Evolutionary conservation across 2,888 invertebrate genomes (phyloP).

Genomic region (Eretmocerus hayati): DNA sequence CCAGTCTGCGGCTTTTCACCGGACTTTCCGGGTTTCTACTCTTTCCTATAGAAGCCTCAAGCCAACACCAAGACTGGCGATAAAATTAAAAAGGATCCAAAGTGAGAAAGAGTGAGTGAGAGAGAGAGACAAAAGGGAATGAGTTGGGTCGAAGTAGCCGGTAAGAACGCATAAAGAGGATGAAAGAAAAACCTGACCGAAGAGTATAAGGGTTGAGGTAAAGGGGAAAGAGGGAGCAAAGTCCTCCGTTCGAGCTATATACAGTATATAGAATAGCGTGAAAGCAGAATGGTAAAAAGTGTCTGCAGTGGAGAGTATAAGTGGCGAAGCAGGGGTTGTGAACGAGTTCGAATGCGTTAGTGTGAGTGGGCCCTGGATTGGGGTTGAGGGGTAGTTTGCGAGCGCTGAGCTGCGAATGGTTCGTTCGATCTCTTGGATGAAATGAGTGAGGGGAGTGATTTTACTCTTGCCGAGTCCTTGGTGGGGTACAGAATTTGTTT

Average conservation of each 20-base stretch:
- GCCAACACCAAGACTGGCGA: conserved; percentile 13
- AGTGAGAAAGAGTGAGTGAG: not conserved
- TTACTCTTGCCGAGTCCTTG: too few species aligned
- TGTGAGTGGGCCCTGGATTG: too few species aligned
- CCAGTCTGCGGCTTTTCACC: conserved; percentile 19
- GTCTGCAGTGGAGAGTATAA: not conserved
- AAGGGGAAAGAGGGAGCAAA: not conserved
- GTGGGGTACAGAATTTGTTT: too few species aligned
- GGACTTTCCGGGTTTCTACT: too few species aligned
- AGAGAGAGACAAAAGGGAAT: not conserved
- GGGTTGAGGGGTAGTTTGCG: too few species aligned
- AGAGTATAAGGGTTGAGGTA: conserved; percentile 13
- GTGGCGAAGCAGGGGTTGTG: too few species aligned
- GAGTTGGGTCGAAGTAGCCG: conserved; percentile 13
- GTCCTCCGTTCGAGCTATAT: too few species aligned
- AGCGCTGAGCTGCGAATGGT: too few species aligned
- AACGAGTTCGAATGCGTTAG: too few species aligned
- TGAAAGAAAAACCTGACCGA: conserved; percentile 23
- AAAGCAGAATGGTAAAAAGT: not conserved
- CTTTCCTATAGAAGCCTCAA: conserved; percentile 17
- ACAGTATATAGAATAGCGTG: too few species aligned
- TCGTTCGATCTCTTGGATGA: too few species aligned
- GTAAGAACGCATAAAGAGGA: conserved; percentile 22
- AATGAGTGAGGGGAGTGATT: too few species aligned
- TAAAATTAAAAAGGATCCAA: conserved; percentile 19